Base-by-base conservation (phyloP, 1,140 invertebrate species). In the Hycleus phaleratus region DNA sequence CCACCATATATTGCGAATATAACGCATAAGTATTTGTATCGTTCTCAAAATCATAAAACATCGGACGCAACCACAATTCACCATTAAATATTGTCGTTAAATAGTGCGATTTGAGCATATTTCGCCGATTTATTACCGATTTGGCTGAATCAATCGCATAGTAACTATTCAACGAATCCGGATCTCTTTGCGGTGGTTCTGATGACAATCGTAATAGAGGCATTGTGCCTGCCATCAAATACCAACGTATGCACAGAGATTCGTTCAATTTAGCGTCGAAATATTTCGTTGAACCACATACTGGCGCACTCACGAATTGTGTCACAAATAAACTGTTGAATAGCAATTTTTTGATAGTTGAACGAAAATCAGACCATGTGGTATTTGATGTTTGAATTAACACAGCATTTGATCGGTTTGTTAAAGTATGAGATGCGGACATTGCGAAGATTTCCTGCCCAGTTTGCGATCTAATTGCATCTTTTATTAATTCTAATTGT, bases 11-110 rank as follows among this genome's bases (percentile, higher is more conserved):
- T 48, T 74, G 71, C 7, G 69, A 61, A 24, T 70, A 66, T 18
- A 73, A 50, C 9, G 39, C 38, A 26, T 66, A 66, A 12, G 70
- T 69, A 0, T 62, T 45, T 4, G 62, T 61, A 49, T 71, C 65
- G 9, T 64, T 38, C 11, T 63, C 58, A 58, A 72, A 75, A 56
- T 74, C 66, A 50, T 69, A 75, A 61, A 71, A 74, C 70, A 75
- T 72, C n/a, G 72, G 71, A 43, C 71, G 61, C n/a, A 72, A 46
- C 6, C 74, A 25, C 12, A 69, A 68, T 50, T 64, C 62, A 3
- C 58, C 55, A 8, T 52, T 59, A 26, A 49, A 59, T n/a, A 74
- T 39, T 12, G 70, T 51, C 6, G 65, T 69, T 50, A 67, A 66
- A 57, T 62, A 73, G 55, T 72, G 72, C 6, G 67, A 67, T 39